Evolutionary conservation across 2,888 invertebrate genomes (phyloP).

Genomic region (Drosophila mimetica): DNA sequence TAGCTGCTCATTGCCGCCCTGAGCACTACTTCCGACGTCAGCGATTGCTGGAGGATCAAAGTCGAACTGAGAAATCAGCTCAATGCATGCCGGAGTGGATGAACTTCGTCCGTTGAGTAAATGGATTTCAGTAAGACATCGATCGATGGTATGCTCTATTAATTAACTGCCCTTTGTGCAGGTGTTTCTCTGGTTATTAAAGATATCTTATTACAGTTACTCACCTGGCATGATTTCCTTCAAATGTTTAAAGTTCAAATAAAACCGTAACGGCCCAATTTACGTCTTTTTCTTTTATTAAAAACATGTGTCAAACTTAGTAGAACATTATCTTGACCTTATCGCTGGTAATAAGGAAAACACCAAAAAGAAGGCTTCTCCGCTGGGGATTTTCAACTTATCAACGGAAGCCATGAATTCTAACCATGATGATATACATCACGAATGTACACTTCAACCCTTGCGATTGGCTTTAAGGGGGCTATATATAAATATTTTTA

Average conservation of each 20-base stretch:
- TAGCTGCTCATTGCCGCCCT: neutral
- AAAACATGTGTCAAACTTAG: neutral
- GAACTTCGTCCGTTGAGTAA: slow-evolving; percentile 6
- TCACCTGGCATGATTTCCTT: slow-evolving; percentile 1
- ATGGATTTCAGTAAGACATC: slow-evolving; percentile 11
- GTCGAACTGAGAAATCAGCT: slow-evolving; percentile 19
- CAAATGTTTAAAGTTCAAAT: slow-evolving; percentile 6
- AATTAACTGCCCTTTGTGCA: slow-evolving; percentile 21
- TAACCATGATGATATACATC: neutral
- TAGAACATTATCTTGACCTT: neutral
- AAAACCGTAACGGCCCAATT: no score
- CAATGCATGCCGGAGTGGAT: neutral
- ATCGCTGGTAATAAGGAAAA: neutral
- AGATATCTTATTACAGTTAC: slow-evolving; percentile 6
- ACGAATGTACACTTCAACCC: neutral
- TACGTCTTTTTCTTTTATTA: neutral
- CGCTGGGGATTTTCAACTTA: slow-evolving; percentile 12
- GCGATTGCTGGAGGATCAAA: slow-evolving; percentile 31
- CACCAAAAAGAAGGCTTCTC: slow-evolving; percentile 1
- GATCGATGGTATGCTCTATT: slow-evolving; percentile 2
- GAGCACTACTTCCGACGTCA: slow-evolving; percentile 35
- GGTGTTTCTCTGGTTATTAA: slow-evolving; percentile 14
- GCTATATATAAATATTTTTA: slow-evolving; percentile 14
- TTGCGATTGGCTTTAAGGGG: slow-evolving; percentile 12
- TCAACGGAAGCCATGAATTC: slow-evolving; percentile 25